Evolutionary conservation across 2,888 invertebrate genomes (phyloP), one percentile per base, ranked within the genome.

Genomic region (Clostera curtula): DNA sequence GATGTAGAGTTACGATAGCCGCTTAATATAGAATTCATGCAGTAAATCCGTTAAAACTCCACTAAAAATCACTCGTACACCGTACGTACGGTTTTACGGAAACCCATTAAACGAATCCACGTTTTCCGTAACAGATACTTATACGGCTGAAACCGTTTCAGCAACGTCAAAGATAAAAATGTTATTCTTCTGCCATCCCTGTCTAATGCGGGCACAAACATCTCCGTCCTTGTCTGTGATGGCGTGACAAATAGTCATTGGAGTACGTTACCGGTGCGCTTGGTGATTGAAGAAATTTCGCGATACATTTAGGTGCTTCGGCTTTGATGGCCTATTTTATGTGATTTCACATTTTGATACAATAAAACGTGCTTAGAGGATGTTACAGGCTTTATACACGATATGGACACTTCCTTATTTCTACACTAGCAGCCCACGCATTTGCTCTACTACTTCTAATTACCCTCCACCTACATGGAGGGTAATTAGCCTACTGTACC

Each of bases 281-380:
- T 44, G 38, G 56, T 52, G 60, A 69, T 68, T 63, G 56, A 56
- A 68, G 60, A 55, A 59, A 59, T 60, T 58, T 54, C 53, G 59
- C 48, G 47, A 43, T n/a, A n/a, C n/a, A n/a, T n/a, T n/a, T n/a
- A 40, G 35, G 40, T 40, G 47, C 51, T 55, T 54, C 41, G 45
- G 49, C 34, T 25, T 38, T 44, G 49, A 52, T 46, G 43, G 34
- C 27, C 27, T 43, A 50, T 50, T 49, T 43, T 44, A 36, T 40
- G 39, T 19, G 33, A 35, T 31, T 29, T 31, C 29, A 10, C 19
- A 28, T 35, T 22, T 23, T 33, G 19, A 15, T 27, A 31, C n/a
- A n/a, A n/a, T n/a, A n/a, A n/a, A n/a, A n/a, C n/a, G n/a, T n/a
- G n/a, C n/a, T n/a, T n/a, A n/a, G n/a, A n/a, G n/a, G n/a, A n/a